Base-by-base conservation (phyloP, 2,797 vertebrate genomes). In the Sebastiscus tertius region DNA sequence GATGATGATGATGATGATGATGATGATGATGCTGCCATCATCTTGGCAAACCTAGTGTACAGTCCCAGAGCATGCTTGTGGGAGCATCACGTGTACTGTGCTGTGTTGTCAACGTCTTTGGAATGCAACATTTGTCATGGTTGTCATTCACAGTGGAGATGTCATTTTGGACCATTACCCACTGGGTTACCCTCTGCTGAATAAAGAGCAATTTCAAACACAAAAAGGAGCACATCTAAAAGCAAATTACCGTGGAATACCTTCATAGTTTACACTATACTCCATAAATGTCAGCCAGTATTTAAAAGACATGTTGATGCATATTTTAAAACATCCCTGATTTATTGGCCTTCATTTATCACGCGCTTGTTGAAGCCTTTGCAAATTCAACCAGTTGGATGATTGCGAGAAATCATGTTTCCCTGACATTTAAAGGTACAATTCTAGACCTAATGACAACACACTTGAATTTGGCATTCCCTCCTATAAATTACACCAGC, bases 41-140 rank as follows among this genome's bases (percentile, higher is more conserved):
- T 91, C 87, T 87, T 86, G 85, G 83, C 89, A 87, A 92, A 86
- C 85, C 87, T 88, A 92, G 79, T 94, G 94, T 95, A 94, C 92
- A 94, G 94, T 93, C 92, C 93, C 92, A 90, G 80, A 94, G 94
- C 94, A 96, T 95, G 93, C 91, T 90, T 88, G 92, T 94, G 93
- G 92, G 92, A 94, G 89, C 91, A 92, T 93, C 93, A 93, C 88
- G 80, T 94, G 94, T 94, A 88, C 89, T 91, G 93, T 95, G 93
- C 92, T 94, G 92, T 95, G 94, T 95, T 86, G 93, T 96, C 94
- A 88, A 92, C 80, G 91, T 93, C 90, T 93, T 93, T 91, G 91
- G 94, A 95, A 95, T 95, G 94, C 94, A 92, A 93, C 93, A 91
- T 94, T 91, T 89, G 92, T 95, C 90, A 93, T 86, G 73, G 88